A percentile compares a stretch with the other conserved stretches of the same genome.
phyloP scores from a whole-genome alignment of 2,113 vertebrate genomes.

The Erythrolamprus reginae region DNA sequence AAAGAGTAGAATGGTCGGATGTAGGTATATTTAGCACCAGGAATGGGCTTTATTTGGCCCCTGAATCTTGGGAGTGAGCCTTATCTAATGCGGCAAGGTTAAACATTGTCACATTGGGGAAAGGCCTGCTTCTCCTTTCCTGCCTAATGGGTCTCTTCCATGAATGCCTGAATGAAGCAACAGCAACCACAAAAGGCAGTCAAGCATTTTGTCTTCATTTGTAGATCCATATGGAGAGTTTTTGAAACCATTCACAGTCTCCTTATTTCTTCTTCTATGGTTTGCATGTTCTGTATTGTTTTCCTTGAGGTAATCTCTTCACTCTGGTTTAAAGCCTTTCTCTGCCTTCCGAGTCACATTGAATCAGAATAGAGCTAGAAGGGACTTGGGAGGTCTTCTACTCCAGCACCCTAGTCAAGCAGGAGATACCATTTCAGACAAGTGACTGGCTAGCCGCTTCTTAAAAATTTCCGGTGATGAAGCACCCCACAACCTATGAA shows the following conservation, averaged over 20 bases:
- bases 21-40: conserved; percentile 19
- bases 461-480: too few species aligned
- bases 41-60: conserved; percentile 3
- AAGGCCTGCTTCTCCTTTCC: not conserved
- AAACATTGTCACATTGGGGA: not conserved
- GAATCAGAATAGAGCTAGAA: too few species aligned
- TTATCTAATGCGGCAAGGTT: not conserved
- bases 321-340: not conserved
- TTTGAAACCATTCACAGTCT: not conserved
- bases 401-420: too few species aligned
- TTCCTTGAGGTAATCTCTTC: not conserved
- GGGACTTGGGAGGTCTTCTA: too few species aligned
- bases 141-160: not conserved
- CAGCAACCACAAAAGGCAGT: not conserved
- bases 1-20: conserved; percentile 25
- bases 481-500: too few species aligned
- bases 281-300: not conserved
- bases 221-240: not conserved
- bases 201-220: not conserved
- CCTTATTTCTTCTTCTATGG: not conserved
- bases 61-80: not conserved
- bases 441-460: too few species aligned
- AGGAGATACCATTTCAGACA: too few species aligned
- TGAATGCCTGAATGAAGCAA: not conserved
- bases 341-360: not conserved